phyloP scores from a whole-genome alignment of 2,888 invertebrate species.

The Beris chalybata region DNA sequence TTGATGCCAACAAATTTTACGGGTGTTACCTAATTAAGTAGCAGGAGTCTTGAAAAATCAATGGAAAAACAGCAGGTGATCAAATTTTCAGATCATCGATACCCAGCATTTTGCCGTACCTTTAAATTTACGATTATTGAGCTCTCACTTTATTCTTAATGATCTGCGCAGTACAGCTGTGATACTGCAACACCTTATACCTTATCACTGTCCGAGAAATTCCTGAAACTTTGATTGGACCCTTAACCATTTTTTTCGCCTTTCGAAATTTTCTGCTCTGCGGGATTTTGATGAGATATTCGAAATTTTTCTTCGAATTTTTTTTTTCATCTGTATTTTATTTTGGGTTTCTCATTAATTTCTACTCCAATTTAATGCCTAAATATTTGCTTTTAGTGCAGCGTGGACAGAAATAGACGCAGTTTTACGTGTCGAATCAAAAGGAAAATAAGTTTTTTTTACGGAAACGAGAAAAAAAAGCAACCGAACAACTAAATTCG shows the following conservation, averaged over 20 bases:
- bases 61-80: too few relatives aligned
- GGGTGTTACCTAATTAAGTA: too few relatives aligned
- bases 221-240: constrained; percentile 5
- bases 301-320: too few relatives aligned
- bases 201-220: neutral
- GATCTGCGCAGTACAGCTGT: neutral
- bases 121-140: constrained; percentile 2
- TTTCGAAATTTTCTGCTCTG: constrained; percentile 7
- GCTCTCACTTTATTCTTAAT: neutral
- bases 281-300: constrained; percentile 28
- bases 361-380: constrained; percentile 4
- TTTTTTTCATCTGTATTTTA: neutral
- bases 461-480: too few relatives aligned
- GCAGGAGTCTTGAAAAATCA: too few relatives aligned
- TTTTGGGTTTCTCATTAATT: constrained; percentile 19
- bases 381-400: constrained; percentile 25
- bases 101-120: too few relatives aligned
- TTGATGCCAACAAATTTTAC: too few relatives aligned
- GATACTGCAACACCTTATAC: too few relatives aligned
- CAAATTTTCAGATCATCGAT: too few relatives aligned
- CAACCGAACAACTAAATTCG: too few relatives aligned
- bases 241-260: constrained; percentile 15
- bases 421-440: constrained; percentile 1
- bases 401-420: neutral
- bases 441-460: neutral